Evolutionary conservation across 2,888 invertebrate species (phyloP).

Genomic region (Lacanobia oleracea): DNA sequence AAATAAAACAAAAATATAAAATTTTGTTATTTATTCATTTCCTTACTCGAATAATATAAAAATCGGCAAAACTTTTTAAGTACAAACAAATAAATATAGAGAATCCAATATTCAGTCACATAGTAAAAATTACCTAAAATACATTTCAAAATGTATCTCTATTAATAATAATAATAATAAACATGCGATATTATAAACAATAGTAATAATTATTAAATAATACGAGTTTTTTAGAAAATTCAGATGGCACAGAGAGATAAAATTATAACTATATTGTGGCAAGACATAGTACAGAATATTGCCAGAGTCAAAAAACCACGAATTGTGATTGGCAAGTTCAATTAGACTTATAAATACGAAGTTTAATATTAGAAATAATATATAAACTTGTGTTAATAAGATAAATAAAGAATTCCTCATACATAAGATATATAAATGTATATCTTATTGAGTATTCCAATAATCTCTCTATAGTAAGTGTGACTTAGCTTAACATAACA

Average conservation of each 20-base stretch:
- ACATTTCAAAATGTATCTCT: conserved; percentile 60
- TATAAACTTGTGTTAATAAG: conserved; percentile 55
- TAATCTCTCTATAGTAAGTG: conserved; percentile 46
- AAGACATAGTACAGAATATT: conserved; percentile 52
- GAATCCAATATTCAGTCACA: conserved; percentile 83
- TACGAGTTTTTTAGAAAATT: conserved; percentile 63
- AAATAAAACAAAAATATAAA: conserved; percentile 53
- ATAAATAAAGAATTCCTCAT: conserved; percentile 62
- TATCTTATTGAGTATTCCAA: conserved; percentile 65
- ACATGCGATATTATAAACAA: conserved; percentile 65
- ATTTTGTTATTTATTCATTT: conserved; percentile 66
- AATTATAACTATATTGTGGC: conserved; percentile 64
- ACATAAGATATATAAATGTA: conserved; percentile 63
- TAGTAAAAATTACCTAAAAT: conserved; percentile 72
- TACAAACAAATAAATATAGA: conserved; percentile 84
- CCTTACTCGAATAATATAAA: conserved; percentile 73
- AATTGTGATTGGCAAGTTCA: conserved; percentile 35
- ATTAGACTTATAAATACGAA: conserved; percentile 36
- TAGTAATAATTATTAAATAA: conserved; percentile 61
- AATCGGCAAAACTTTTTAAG: conserved; percentile 81
- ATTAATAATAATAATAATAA: conserved; percentile 62
- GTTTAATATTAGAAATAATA: conserved; percentile 45
- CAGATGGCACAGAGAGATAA: conserved; percentile 66
- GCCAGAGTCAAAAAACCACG: conserved; percentile 54
- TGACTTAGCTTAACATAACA: conserved; percentile 53